Evolutionary conservation across 1,140 invertebrate species (phyloP).

Genomic region (Pseudomyrmex cubaensis): DNA sequence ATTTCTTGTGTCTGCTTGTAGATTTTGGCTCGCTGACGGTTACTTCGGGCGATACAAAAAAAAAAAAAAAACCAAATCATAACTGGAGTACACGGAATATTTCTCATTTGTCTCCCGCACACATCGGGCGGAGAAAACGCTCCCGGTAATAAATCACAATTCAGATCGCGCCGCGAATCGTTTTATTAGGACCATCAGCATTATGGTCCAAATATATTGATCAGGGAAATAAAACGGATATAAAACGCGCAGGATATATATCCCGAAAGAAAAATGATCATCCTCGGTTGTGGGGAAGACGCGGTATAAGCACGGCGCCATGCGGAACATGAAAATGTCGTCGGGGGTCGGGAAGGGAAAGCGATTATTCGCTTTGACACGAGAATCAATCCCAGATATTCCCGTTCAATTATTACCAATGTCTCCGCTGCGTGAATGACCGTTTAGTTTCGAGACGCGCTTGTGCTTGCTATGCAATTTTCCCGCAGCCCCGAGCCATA

Average conservation of each 20-base stretch:
- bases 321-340: conserved; percentile 9
- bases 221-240: background rate
- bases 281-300: background rate
- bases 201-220: background rate
- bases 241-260: background rate
- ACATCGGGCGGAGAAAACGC: background rate
- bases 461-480: conserved; percentile 36
- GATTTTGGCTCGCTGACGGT: no score
- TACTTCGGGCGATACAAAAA: no score
- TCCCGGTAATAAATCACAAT: background rate
- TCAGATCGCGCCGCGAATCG: background rate
- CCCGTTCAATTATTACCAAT: conserved; percentile 35
- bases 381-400: background rate
- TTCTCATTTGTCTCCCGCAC: no score
- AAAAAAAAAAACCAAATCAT: no score
- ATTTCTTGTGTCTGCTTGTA: no score
- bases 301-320: background rate
- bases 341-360: no score
- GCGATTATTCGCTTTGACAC: conserved; percentile 24
- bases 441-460: conserved; percentile 29
- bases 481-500: conserved; percentile 3
- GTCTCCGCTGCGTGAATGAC: conserved; percentile 22
- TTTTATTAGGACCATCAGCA: background rate
- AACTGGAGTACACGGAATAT: no score
- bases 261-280: background rate